Evolutionary conservation across 2,888 invertebrate genomes (phyloP), one percentile per base, ranked within the genome.

Genomic region (Oeneis ivallda): DNA sequence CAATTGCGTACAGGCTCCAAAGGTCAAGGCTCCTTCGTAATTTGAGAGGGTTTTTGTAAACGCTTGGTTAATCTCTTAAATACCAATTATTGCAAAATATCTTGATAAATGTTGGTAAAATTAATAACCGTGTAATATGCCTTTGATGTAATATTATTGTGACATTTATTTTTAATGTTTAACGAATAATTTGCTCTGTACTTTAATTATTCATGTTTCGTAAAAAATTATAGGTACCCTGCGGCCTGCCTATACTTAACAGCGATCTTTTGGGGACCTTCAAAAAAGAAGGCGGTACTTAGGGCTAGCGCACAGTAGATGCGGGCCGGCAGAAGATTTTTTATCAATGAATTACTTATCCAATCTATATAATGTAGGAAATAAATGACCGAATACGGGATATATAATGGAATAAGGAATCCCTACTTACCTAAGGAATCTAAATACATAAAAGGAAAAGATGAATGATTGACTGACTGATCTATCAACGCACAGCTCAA

Each of bases 61-160:
- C 66, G 54, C 62, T 70, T 62, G 65, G 70, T 71, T 71, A 70
- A 71, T 67, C 63, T 70, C 63, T 68, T 68, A 68, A 68, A 71
- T 70, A 68, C 61, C 68, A 71, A 57, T 71, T 68, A 70, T 71
- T 71, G 56, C 70, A 50, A 65, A 70, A 71, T 49, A 43, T 64
- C 62, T 65, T 50, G 57, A 50, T 65, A 62, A 19, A 58, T 45
- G 17, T 68, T 32, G 58, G 47, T 58, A 41, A 65, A 43, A 50
- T 68, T 60, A 68, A 66, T 63, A 60, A 56, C 34, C 59, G 62
- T 67, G 50, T 67, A 69, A 62, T 50, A 45, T 17, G 47, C 45
- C 60, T 54, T 67, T 59, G 61, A 65, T 63, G 58, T 52, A 47
- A 67, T 67, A 57, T 56, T 41, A 54, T 50, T 62, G 19, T 49